Evolutionary conservation across 2,888 invertebrate genomes (phyloP), one percentile per base, ranked within the genome.

Genomic region (Hypsopygia costalis): DNA sequence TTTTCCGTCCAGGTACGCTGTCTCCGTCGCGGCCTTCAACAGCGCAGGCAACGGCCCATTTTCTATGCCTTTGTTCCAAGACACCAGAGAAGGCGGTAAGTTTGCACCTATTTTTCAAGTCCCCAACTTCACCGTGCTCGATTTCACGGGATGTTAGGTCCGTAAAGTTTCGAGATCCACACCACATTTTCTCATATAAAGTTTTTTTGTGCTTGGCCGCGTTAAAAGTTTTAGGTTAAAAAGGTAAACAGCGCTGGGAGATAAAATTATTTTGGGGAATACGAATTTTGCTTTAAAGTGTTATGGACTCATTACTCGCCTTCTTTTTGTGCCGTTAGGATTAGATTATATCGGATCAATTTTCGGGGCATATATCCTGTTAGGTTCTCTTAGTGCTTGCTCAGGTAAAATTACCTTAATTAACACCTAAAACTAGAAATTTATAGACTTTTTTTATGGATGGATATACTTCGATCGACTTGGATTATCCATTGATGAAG

Each of bases 61-160:
- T 52, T 95, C 96, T 8, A 90, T 93, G 1, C 92, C 93, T 22
- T 87, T 95, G 11, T 92, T 93, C 52, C 95, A 95, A 44, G 94
- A 94, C 27, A 97, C 97, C 0, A 91, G 95, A 44, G 97, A 97
- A 90, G 96, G 97, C 74, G 94, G 94, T 94, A 76, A 79, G 85
- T 76, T 51, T 21, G 25, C 12, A 28, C 25, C 27, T 25, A 11
- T 35, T 35, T 41, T 32, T 20, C 2, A 41, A 36, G 35, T 35
- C 16, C 10, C 11, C 5, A 31, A 31, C 11, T 11, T 31, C 10
- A 6, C 12, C 11, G 31, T 12, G 11, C 11, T 12, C 31, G 6
- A 11, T 11, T 31, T 11, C 8, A 11, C 31, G 31, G 11, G 11
- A 37, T n/a, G 22, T 32, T 4, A 38, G 32, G 9, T 38, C 25